Evolutionary conservation across 2,797 vertebrate species (phyloP).

Genomic region (Rousettus madagascariensis): DNA sequence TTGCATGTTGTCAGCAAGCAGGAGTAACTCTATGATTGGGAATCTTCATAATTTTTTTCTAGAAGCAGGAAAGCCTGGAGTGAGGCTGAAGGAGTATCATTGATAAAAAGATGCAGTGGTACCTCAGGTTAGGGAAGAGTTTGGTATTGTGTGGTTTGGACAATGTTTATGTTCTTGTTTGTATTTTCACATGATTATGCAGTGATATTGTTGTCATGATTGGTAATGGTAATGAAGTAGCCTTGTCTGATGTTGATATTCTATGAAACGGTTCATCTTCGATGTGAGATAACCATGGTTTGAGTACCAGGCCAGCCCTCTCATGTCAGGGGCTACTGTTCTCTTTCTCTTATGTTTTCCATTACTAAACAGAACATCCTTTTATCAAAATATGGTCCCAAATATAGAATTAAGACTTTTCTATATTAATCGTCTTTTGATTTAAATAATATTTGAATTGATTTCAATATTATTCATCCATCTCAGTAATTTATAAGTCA

Average conservation of each 20-base stretch:
- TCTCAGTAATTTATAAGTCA: slow-evolving; percentile 28
- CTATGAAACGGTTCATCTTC: background rate
- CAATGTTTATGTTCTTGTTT: background rate
- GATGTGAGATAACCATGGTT: background rate
- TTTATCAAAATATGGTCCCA: background rate
- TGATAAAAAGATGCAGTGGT: background rate
- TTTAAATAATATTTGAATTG: background rate
- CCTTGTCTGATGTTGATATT: background rate
- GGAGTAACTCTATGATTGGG: background rate
- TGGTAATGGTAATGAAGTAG: background rate
- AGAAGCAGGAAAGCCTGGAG: background rate
- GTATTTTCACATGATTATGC: background rate
- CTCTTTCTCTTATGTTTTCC: background rate
- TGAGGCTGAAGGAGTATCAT: background rate
- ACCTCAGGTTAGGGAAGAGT: background rate
- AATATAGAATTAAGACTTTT: background rate
- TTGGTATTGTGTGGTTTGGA: background rate
- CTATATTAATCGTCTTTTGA: slow-evolving; percentile 9
- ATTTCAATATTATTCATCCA: background rate
- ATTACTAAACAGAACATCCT: background rate
- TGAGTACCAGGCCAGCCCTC: background rate
- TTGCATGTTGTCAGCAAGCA: background rate
- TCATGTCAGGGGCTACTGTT: background rate
- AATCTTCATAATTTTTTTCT: background rate
- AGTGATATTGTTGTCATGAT: background rate